Conservation (phyloP, 2,888 invertebrate genomes). For the Nephrotoma guestfalica region DNA sequence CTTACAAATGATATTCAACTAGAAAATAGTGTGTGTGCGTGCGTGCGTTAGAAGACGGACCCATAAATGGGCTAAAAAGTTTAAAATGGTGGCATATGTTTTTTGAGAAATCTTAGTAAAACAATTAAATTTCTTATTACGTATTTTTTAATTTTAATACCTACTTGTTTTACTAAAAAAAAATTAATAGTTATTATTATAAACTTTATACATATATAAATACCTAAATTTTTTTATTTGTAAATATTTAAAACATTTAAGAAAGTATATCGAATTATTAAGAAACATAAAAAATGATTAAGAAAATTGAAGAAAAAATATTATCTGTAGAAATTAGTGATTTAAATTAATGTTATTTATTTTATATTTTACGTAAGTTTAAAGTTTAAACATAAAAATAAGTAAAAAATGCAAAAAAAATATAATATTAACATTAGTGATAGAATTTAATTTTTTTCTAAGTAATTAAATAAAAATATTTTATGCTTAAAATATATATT, state of each 20-base stretch:
- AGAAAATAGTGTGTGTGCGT: not conserved
- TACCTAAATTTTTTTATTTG: not conserved
- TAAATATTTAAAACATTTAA: not conserved
- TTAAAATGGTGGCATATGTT: not conserved
- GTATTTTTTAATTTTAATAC: not conserved
- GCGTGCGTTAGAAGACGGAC: not conserved
- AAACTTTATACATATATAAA: not conserved
- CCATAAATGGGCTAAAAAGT: not conserved
- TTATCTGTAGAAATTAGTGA: not conserved
- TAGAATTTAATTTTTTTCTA: not conserved
- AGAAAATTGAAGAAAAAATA: not conserved
- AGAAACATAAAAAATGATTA: not conserved
- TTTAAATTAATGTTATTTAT: constrained; percentile 4
- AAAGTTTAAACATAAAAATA: not conserved
- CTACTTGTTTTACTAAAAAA: not conserved
- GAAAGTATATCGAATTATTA: constrained; percentile 1
- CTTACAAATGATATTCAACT: constrained; percentile 7
- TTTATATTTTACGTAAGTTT: constrained; percentile 1
- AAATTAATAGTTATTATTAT: not conserved
- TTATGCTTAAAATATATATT: not conserved
- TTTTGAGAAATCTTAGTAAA: not conserved
- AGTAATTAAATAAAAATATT: not conserved
- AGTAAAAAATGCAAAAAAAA: not conserved
- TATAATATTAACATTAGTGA: not conserved
- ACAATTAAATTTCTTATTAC: not conserved